Conservation (phyloP, 2,888 invertebrate genomes). For the Tetheella fluctuosa region DNA sequence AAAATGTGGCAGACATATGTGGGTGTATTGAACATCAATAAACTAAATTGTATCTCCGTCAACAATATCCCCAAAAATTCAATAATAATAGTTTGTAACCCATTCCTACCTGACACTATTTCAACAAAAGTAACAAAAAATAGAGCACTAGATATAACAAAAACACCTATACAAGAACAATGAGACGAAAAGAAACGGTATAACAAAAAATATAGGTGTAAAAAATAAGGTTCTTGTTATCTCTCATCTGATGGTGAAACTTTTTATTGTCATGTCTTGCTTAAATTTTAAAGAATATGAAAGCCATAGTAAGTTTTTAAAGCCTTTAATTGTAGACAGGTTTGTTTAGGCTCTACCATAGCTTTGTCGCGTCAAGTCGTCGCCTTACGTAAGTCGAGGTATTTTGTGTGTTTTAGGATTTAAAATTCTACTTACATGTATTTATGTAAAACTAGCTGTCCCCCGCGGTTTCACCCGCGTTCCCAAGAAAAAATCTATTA, state of each 20-base stretch:
- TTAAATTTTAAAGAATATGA: no score
- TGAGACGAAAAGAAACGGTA: not conserved
- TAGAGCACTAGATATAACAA: not conserved
- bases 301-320: not conserved
- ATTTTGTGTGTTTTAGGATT: not conserved
- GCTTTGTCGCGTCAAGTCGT: not conserved
- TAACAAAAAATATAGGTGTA: not conserved
- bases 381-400: not conserved
- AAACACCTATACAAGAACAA: not conserved
- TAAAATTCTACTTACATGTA: not conserved
- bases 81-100: not conserved
- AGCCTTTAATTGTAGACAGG: not conserved
- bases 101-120: not conserved
- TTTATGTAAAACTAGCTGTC: no score
- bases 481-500: no score
- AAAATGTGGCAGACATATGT: no score
- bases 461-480: no score
- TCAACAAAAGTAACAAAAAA: not conserved
- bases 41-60: not conserved
- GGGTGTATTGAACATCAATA: not conserved
- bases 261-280: not conserved
- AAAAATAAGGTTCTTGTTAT: constrained; percentile 2
- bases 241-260: not conserved
- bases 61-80: no score
- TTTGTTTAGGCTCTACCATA: not conserved